A percentile compares a stretch with the other conserved stretches of the same genome.
Evolutionary conservation across 2,888 invertebrate genomes (phyloP).

Genomic region (Himalopsyche tibetana): DNA sequence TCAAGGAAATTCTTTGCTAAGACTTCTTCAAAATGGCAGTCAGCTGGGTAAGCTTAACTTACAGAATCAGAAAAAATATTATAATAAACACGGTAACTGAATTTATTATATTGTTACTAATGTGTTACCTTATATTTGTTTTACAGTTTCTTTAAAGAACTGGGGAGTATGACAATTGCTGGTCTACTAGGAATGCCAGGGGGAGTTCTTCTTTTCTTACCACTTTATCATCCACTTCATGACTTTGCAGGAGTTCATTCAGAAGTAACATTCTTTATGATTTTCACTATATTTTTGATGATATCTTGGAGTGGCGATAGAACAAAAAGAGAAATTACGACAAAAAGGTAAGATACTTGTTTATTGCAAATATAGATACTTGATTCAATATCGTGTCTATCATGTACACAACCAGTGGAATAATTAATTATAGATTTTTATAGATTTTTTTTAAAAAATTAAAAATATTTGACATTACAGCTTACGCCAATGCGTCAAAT

Average conservation of each 20-base stretch:
- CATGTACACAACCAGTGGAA: no score
- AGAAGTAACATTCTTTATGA: slow-evolving; percentile 83
- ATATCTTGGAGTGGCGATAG: slow-evolving; percentile 81
- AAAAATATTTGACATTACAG: no score
- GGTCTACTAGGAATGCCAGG: slow-evolving; percentile 83
- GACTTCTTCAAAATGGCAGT: slow-evolving; percentile 77
- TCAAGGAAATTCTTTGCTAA: slow-evolving; percentile 77
- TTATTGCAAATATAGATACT: no score
- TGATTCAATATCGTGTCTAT: no score
- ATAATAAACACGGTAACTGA: not conserved
- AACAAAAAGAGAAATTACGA: slow-evolving; percentile 69
- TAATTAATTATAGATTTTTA: no score
- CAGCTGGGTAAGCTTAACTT: slow-evolving; percentile 73
- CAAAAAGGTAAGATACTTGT: slow-evolving; percentile 67
- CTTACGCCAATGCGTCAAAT: no score
- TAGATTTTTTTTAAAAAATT: no score
- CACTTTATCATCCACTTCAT: slow-evolving; percentile 87
- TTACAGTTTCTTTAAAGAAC: slow-evolving; percentile 76
- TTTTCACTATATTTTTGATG: slow-evolving; percentile 79
- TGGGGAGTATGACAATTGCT: slow-evolving; percentile 77
- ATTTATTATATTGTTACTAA: not conserved
- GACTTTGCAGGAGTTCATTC: slow-evolving; percentile 82
- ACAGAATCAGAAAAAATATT: not conserved
- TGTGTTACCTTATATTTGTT: slow-evolving; percentile 47
- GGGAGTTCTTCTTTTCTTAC: slow-evolving; percentile 83